Conservation (phyloP, 2,113 vertebrate species). For the Paratilapia polleni region DNA sequence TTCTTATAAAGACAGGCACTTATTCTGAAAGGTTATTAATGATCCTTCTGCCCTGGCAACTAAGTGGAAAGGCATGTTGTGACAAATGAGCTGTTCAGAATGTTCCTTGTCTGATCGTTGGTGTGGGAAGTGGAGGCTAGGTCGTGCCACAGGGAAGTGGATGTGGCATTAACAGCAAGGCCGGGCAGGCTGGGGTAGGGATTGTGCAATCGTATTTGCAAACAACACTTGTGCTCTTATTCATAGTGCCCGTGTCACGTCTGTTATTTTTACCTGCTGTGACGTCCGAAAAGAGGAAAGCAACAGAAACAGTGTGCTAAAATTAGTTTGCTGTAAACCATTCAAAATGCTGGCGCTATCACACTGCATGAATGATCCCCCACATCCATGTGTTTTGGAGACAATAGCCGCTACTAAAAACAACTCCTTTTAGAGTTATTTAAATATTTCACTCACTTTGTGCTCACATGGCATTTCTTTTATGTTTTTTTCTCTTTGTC, state of each 20-base stretch:
- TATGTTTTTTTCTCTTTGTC: background rate
- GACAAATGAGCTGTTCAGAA: slow-evolving; percentile 68
- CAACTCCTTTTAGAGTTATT: slow-evolving; percentile 13
- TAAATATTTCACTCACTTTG: slow-evolving; percentile 34
- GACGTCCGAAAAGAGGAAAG: slow-evolving; percentile 76
- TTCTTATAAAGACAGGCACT: slow-evolving; percentile 78
- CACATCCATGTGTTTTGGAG: slow-evolving; percentile 52
- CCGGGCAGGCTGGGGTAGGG: slow-evolving; percentile 61
- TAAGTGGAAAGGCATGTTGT: slow-evolving; percentile 72
- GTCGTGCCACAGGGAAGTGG: slow-evolving; percentile 53
- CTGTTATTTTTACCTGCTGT: slow-evolving; percentile 81
- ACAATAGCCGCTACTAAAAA: slow-evolving; percentile 61
- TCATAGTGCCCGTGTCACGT: slow-evolving; percentile 68
- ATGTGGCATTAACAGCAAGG: slow-evolving; percentile 68
- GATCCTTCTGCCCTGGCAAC: slow-evolving; percentile 80
- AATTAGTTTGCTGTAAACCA: slow-evolving; percentile 76
- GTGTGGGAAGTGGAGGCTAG: slow-evolving; percentile 57
- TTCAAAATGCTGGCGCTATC: slow-evolving; percentile 63
- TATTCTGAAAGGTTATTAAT: slow-evolving; percentile 81
- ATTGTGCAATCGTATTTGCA: slow-evolving; percentile 85
- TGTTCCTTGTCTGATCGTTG: slow-evolving; percentile 70
- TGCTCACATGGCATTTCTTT: slow-evolving; percentile 4
- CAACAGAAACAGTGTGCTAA: slow-evolving; percentile 85
- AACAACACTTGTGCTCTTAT: slow-evolving; percentile 82
- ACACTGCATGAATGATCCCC: slow-evolving; percentile 38